Evolutionary conservation across 2,797 vertebrate genomes (phyloP).

Genomic region (Hippocampus kuda): DNA sequence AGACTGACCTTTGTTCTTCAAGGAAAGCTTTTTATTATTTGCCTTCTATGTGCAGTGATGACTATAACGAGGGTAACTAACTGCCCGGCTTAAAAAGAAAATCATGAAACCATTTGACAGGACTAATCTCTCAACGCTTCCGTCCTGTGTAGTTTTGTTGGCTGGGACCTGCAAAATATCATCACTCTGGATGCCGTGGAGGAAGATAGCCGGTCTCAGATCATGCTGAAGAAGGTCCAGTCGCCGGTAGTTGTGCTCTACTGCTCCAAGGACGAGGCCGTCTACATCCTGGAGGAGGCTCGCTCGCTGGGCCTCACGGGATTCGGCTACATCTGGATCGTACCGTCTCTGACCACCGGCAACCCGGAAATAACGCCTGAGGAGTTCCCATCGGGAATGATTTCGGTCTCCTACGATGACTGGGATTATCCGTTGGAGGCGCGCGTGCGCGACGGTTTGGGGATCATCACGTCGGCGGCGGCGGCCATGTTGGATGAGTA

Average conservation of each 20-base stretch:
- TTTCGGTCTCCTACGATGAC: slow-evolving; percentile 91
- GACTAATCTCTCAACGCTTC: not conserved
- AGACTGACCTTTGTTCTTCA: slow-evolving; percentile 6
- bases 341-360: slow-evolving; percentile 86
- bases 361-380: slow-evolving; percentile 86
- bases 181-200: slow-evolving; percentile 85
- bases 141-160: slow-evolving; percentile 74
- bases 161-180: slow-evolving; percentile 93
- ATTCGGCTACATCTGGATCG: slow-evolving; percentile 97
- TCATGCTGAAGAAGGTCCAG: slow-evolving; percentile 95
- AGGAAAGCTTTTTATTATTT: no score
- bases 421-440: slow-evolving; percentile 95
- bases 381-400: slow-evolving; percentile 87
- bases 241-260: slow-evolving; percentile 91
- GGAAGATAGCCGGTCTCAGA: slow-evolving; percentile 82
- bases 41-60: no score
- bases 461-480: slow-evolving; percentile 89
- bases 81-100: no score
- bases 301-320: slow-evolving; percentile 90
- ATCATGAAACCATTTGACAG: no score
- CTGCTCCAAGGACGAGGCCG: slow-evolving; percentile 91
- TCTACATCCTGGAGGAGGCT: slow-evolving; percentile 87
- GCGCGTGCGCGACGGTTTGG: slow-evolving; percentile 85
- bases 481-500: slow-evolving; percentile 89
- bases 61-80: no score